Evolutionary conservation across 2,797 vertebrate species (phyloP), one percentile per base, ranked within the genome.

Genomic region (Scyliorhinus canicula): DNA sequence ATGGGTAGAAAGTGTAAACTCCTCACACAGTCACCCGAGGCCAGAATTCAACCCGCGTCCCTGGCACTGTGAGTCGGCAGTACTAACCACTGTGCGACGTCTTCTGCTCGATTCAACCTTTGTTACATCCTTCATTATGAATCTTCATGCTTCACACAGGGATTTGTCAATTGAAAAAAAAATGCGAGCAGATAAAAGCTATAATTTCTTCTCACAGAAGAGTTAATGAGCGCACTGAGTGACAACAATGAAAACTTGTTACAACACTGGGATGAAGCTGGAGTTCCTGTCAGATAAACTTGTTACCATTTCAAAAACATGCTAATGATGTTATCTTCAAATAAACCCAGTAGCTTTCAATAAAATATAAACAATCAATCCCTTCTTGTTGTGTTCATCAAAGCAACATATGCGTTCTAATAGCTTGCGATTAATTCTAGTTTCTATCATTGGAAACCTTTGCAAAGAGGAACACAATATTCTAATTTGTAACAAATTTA

Each of bases 351-450:
- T 26, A 71, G 14, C 47, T 50, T 69, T 94, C 47, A 94, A 69
- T 94, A 94, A 94, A 71, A 71, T 67, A 94, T 94, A 69, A 71
- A 74, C 65, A 14, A 55, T 52, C 67, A 94, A 74, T 94, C 47
- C 47, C n/a, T 35, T 26, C 67, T 93, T 63, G 40, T 35, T 21
- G 6, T 71, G 14, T 19, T 94, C 28, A 94, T 94, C 47, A 94
- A 94, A 74, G 47, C 31, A 50, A 94, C 14, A 52, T 24, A 94
- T 71, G 24, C 21, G 47, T 21, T 2, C 67, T 94, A 94, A 93
- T 71, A 52, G 60, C 91, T 93, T 50, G 40, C 14, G 26, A 47
- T 71, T 93, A 93, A 94, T 71, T 93, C 65, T 6, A 26, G n/a
- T 47, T 93, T 69, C 67, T 50, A n/a, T 94, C 31, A 0, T 19